These are phyloP conservation scores for Saguinus imperator DNA, from an alignment of 2,113 vertebrate species.

Conservation along the genomic window DNA sequence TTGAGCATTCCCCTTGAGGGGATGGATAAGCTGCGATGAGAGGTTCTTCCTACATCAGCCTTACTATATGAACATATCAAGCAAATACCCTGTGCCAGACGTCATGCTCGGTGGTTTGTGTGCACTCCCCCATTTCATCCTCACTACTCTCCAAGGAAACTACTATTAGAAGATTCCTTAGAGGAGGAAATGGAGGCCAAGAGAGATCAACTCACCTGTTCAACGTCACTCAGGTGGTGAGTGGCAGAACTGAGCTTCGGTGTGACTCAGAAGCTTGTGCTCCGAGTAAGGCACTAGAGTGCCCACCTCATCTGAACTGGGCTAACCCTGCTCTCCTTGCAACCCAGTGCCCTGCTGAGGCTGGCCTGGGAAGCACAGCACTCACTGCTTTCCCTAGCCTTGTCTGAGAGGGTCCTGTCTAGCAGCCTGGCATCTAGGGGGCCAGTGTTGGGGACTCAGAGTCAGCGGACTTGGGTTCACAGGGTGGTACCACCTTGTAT, in stretches of 20 bases:
- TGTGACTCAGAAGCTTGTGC: neutral
- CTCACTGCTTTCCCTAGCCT: neutral
- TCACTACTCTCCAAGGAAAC: neutral
- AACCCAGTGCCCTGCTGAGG: rapidly evolving
- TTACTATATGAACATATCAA: neutral
- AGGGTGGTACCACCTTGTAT: neutral
- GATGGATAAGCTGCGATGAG: neutral
- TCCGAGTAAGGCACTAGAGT: neutral
- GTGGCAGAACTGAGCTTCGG: neutral
- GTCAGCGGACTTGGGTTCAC: neutral
- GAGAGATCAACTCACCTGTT: neutral
- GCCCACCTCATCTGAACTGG: neutral
- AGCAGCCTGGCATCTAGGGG: neutral
- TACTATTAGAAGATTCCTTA: neutral
- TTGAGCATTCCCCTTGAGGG: neutral
- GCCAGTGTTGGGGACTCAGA: neutral
- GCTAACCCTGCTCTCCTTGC: neutral
- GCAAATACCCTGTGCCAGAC: neutral
- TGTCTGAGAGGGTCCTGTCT: neutral
- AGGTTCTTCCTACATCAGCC: neutral
- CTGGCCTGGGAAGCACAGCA: neutral
- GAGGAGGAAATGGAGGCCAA: neutral
- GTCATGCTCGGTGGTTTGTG: rapidly evolving
- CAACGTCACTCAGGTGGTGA: neutral
- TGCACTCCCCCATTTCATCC: neutral